These are phyloP conservation scores for Camelus dromedarius DNA, from an alignment of 2,113 vertebrate genomes.

Conservation along the genomic window DNA sequence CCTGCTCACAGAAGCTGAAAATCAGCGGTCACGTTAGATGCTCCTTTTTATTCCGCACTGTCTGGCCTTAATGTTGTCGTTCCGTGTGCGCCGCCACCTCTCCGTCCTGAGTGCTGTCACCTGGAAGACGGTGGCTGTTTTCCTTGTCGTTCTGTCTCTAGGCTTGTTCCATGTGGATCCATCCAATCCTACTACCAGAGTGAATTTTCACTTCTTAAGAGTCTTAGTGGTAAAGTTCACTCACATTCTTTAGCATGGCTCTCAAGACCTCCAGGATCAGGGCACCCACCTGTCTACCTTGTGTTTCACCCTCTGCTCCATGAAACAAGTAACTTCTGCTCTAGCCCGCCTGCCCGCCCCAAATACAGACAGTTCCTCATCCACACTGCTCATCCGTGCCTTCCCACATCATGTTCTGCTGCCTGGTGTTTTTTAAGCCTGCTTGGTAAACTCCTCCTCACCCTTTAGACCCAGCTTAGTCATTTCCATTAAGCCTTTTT, in stretches of 20 bases:
- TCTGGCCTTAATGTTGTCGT: not conserved
- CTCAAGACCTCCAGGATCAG: not conserved
- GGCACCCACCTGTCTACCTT: not conserved
- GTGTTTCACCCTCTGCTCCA: not conserved
- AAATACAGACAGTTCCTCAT: not conserved
- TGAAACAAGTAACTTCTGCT: not conserved
- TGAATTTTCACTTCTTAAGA: not conserved
- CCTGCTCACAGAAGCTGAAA: not conserved
- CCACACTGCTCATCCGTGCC: not conserved
- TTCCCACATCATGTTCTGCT: not conserved
- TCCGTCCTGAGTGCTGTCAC: not conserved
- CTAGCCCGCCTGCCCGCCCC: not conserved
- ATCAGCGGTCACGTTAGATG: not conserved
- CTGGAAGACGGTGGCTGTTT: not conserved
- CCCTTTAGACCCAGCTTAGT: not conserved
- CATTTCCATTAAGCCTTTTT: not conserved
- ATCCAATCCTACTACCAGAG: not conserved
- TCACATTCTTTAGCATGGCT: not conserved
- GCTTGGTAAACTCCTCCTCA: not conserved
- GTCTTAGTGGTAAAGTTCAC: not conserved
- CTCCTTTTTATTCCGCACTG: not conserved
- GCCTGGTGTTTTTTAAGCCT: not conserved
- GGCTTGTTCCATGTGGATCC: not conserved
- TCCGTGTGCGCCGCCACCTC: not conserved
- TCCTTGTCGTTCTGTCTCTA: not conserved